Percentiles rank a stretch among this genome's conserved stretches.
phyloP scores from a whole-genome alignment of 2,888 invertebrate species.

The Trichacis sp. region DNA sequence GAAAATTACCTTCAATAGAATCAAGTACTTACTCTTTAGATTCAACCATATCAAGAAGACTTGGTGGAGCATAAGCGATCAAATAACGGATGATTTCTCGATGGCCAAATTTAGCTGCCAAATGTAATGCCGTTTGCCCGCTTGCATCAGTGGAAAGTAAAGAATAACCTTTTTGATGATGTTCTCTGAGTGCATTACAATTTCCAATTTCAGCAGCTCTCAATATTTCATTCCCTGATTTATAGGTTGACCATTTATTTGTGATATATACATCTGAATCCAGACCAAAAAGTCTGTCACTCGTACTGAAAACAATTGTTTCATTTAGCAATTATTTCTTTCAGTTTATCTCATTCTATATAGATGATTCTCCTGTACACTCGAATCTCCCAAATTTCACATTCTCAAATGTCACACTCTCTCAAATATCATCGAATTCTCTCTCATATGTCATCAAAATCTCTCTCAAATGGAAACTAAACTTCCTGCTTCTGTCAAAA shows the following conservation, averaged over 20 bases:
- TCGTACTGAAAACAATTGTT: slow-evolving; percentile 53
- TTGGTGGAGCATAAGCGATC: slow-evolving; percentile 85
- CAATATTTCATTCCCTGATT: slow-evolving; percentile 84
- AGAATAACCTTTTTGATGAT: slow-evolving; percentile 87
- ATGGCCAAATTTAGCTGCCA: slow-evolving; percentile 89
- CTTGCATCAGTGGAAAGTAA: slow-evolving; percentile 83
- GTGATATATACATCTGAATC: slow-evolving; percentile 63
- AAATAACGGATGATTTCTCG: slow-evolving; percentile 91
- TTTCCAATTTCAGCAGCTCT: slow-evolving; percentile 88
- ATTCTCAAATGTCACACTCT: no score
- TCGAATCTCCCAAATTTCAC: no score
- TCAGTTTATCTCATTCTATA: no score
- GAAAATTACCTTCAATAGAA: no score
- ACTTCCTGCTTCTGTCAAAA: no score
- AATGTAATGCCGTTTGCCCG: slow-evolving; percentile 92
- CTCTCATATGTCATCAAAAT: no score
- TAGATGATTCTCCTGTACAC: no score
- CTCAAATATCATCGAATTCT: no score
- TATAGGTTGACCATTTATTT: slow-evolving; percentile 82
- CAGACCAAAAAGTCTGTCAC: slow-evolving; percentile 63
- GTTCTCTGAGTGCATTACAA: slow-evolving; percentile 82
- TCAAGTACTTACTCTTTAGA: slow-evolving; percentile 81
- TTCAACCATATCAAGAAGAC: slow-evolving; percentile 88
- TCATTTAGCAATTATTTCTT: not conserved
- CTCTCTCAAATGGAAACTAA: no score